phyloP scores from a whole-genome alignment of 1,140 invertebrate genomes.

The Panulirus ornatus region DNA sequence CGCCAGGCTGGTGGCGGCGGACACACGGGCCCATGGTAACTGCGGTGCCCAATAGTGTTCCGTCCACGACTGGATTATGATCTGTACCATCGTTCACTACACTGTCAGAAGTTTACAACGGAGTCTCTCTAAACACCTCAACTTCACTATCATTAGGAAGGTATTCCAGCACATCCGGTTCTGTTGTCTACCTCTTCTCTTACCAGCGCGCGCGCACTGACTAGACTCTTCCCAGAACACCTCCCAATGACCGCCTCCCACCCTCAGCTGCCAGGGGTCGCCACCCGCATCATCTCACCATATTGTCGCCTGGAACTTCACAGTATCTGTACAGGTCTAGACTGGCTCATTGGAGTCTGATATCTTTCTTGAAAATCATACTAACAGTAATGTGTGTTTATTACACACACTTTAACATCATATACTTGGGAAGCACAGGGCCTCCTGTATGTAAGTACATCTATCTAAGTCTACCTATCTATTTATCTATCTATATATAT shows the following conservation, averaged over 20 bases:
- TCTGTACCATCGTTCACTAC: slow-evolving; percentile 49
- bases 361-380: too few species aligned
- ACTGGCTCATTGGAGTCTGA: too few species aligned
- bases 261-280: slow-evolving; percentile 30
- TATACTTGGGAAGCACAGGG: too few species aligned
- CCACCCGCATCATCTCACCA: slow-evolving; percentile 9
- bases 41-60: neutral
- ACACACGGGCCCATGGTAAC: slow-evolving; percentile 2
- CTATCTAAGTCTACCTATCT: too few species aligned
- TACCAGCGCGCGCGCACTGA: slow-evolving; percentile 24
- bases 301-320: neutral
- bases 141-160: slow-evolving; percentile 14
- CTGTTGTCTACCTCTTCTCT: neutral
- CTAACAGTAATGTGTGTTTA: too few species aligned
- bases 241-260: neutral
- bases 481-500: too few species aligned
- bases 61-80: neutral
- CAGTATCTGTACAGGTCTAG: neutral
- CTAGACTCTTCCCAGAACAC: slow-evolving; percentile 36
- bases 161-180: slow-evolving; percentile 12
- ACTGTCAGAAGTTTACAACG: neutral
- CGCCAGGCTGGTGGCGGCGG: slow-evolving; percentile 24
- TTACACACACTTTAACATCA: too few species aligned
- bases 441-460: too few species aligned
- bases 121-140: neutral